Conservation (phyloP, 1,140 invertebrate genomes). For the Vanessa tameamea region DNA sequence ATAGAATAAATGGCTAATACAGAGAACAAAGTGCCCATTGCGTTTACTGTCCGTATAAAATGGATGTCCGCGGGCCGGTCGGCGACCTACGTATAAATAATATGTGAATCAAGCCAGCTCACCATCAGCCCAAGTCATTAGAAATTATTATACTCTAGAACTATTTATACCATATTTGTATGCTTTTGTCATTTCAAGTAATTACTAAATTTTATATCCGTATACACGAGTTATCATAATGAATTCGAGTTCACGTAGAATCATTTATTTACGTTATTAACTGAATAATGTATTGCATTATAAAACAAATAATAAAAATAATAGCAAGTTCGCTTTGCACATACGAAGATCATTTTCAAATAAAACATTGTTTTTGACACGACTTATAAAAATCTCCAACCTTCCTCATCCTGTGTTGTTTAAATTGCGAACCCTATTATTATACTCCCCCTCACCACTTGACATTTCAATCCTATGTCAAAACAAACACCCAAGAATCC, state of each 20-base stretch:
- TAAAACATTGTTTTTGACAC: background rate
- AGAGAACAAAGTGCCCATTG: conserved; percentile 43
- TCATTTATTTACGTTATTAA: no score
- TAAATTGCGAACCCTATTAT: conserved; percentile 2
- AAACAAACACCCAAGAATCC: conserved; percentile 40
- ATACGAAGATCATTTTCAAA: background rate
- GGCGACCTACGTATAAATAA: background rate
- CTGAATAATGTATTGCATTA: no score
- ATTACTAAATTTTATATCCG: no score
- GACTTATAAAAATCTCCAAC: background rate
- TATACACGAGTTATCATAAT: no score
- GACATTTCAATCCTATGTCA: conserved; percentile 49
- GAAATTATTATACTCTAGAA: no score
- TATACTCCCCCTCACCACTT: conserved; percentile 30
- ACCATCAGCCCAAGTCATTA: no score
- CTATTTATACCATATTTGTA: no score
- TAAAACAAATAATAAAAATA: no score
- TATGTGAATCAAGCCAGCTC: background rate
- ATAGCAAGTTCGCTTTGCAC: no score
- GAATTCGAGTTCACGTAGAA: no score
- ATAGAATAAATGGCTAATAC: conserved; percentile 46
- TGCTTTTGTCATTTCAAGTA: no score
- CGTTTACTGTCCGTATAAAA: conserved; percentile 21
- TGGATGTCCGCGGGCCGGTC: conserved; percentile 3
- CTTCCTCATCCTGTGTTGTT: background rate